Base-by-base conservation (phyloP, 2,888 invertebrate genomes). In the Drosophila sordidula region DNA sequence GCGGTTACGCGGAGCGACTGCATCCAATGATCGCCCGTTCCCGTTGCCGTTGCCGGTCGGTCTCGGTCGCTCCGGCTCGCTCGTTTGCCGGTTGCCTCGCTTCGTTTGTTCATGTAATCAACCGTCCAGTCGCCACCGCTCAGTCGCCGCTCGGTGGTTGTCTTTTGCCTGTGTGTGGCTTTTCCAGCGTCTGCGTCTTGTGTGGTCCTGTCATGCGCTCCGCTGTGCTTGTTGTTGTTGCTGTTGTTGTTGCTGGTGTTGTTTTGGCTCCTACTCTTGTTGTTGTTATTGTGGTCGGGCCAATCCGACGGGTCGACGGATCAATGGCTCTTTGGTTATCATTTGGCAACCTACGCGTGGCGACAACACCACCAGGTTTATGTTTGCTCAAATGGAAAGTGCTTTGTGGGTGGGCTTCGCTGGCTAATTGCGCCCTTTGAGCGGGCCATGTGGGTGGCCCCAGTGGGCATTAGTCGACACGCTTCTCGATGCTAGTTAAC, bases 101-200 rank as follows among this genome's bases (percentile, higher is more conserved):
- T 86, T 77, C 80, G 88, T 85, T 87, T 78, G 82, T 87, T 81
- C 88, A 70, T 83, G 83, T 89, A 89, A 89, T 84, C 84, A 87
- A 87, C 69, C 78, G 81, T 78, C 85, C 75, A 71, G 85, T 74
- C 86, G 64, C 63, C 78, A 54, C 54, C 65, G 63, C 80, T 65
- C 61, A 62, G 75, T 73, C 78, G 51, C 54, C 65, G 63, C 80
- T 65, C 61, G 58, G 75, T 73, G 78, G 78, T 75, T 77, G 78
- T 67, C 62, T 70, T 22, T 55, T 81, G 69, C 56, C 80, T 76
- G 74, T 84, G 87, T 87, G 88, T 82, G 78, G 78, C 70, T 82
- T 80, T 87, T 74, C 55, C 70, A 76, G 69, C 75, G 63, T 62
- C 68, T 68, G 41, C 74, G 36, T 71, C 85, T 75, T 86, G 89